Evolutionary conservation across 2,888 invertebrate genomes (phyloP), one percentile per base, ranked within the genome.

Genomic region (Yponomeuta sedellus): DNA sequence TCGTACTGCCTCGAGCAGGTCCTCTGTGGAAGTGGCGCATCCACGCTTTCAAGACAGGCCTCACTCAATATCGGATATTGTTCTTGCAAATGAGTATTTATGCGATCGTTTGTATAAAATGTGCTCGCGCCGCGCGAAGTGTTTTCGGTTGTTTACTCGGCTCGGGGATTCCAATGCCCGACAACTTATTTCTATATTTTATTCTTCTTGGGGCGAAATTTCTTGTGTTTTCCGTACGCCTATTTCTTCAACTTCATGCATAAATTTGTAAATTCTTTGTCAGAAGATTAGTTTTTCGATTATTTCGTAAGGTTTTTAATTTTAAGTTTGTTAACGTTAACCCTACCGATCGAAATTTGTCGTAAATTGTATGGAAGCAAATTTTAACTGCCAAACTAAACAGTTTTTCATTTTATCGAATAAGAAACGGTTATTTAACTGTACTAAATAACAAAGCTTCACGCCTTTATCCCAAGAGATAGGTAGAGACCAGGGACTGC

Each of bases 51-150:
- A 78, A 87, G 90, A 88, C 90, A 89, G 87, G 85, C 84, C 88
- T 90, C 90, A 89, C 87, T 90, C 90, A 89, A 88, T 90, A 90
- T 88, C 88, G 86, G 88, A 90, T 88, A 90, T 90, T 90, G 90
- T 89, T 89, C 86, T 85, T 82, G 81, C 85, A 88, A 90, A 90
- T 88, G 86, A 90, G 88, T 89, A 88, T 90, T 90, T 90, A 89
- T 86, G 88, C 86, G 88, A 88, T 88, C 88, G 85, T 87, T 86
- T 82, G 82, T 85, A 84, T 85, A 85, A 86, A 87, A 86, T 86
- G 88, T 84, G 83, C 79, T 75, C 77, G 39, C 74, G 75, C 75
- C 77, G 79, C 73, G 77, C 75, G 73, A 71, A 77, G 44, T 52
- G 44, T 52, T 52, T 52, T 52, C 44, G 44, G 44, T 75, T 79